Conservation (phyloP, 2,797 vertebrate genomes). For the Pipistrellus kuhlii region DNA sequence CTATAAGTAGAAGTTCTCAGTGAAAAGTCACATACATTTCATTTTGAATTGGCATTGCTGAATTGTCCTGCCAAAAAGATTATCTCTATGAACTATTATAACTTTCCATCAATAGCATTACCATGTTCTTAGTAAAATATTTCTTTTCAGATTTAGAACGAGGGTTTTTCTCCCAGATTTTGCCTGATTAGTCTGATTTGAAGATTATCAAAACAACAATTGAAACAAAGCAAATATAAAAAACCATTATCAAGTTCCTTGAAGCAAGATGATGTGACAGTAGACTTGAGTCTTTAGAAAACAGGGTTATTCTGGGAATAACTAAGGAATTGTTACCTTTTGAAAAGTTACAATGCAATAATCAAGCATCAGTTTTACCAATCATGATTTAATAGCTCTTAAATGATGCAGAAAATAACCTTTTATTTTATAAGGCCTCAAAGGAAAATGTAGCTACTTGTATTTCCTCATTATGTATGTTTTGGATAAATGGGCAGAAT, state of each 20-base stretch:
- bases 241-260: background rate
- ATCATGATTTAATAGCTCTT: conserved; percentile 37
- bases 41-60: background rate
- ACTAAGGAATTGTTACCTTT: conserved; percentile 29
- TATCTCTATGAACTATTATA: background rate
- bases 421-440: background rate
- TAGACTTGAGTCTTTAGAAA: background rate
- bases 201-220: background rate
- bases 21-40: background rate
- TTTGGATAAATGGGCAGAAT: background rate
- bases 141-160: background rate
- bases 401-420: background rate
- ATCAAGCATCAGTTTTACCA: background rate
- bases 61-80: background rate
- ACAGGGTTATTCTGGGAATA: background rate
- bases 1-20: background rate
- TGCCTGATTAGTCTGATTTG: background rate
- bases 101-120: background rate
- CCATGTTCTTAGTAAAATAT: background rate
- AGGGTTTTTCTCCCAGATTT: background rate
- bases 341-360: conserved; percentile 5
- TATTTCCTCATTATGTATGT: background rate
- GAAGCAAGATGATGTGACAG: background rate
- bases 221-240: background rate
- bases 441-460: conserved; percentile 10